Conservation (phyloP, 2,888 invertebrate species). For the Drosophila koepferae region DNA sequence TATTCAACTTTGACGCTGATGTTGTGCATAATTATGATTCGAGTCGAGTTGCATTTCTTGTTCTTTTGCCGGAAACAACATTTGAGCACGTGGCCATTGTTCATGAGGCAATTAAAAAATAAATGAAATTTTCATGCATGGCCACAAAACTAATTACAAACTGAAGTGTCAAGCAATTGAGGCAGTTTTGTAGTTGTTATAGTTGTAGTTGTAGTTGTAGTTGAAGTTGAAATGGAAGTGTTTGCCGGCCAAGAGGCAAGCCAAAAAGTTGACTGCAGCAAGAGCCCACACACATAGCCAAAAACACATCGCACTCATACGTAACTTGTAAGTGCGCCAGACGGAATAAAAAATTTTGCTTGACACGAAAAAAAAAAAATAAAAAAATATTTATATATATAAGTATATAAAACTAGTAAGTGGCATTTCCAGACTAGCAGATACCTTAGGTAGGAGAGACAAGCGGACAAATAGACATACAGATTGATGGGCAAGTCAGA, state of each 20-base stretch:
- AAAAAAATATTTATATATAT: conserved; percentile 10
- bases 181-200: conserved; percentile 48
- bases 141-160: conserved; percentile 78
- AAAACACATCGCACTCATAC: conserved; percentile 23
- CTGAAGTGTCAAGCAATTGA: conserved; percentile 76
- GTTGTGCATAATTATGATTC: neutral
- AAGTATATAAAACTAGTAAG: neutral
- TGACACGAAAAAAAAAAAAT: conserved; percentile 29
- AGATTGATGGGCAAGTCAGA: neutral
- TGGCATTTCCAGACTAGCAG: neutral
- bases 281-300: conserved; percentile 26
- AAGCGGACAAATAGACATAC: neutral
- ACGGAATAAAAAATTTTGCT: conserved; percentile 49
- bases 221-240: conserved; percentile 55
- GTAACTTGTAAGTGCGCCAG: conserved; percentile 63
- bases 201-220: conserved; percentile 31
- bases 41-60: neutral
- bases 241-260: conserved; percentile 67
- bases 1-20: neutral
- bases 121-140: conserved; percentile 63
- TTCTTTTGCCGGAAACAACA: neutral
- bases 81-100: conserved; percentile 49
- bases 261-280: conserved; percentile 62
- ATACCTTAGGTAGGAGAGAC: neutral
- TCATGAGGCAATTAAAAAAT: conserved; percentile 44